A percentile compares a stretch with the other conserved stretches of the same genome.
phyloP scores from a whole-genome alignment of 2,888 invertebrate genomes.

The Nephrotoma guestfalica region DNA sequence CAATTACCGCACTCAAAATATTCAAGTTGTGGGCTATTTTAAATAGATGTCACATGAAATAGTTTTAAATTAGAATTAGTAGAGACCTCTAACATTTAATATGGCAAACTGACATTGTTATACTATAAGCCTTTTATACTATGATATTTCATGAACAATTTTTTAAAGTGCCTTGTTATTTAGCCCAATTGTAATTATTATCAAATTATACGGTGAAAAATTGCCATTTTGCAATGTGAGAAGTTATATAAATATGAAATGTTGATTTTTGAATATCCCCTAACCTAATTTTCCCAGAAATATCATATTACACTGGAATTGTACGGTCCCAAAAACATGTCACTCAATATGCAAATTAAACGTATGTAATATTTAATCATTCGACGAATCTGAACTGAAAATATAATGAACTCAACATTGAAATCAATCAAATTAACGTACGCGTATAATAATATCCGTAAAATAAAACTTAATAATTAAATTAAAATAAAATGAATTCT shows the following conservation, averaged over 20 bases:
- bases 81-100: too few relatives aligned
- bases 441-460: background rate
- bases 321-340: background rate
- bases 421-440: background rate
- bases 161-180: too few relatives aligned
- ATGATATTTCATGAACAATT: too few relatives aligned
- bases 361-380: background rate
- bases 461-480: background rate
- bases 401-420: background rate
- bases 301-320: background rate
- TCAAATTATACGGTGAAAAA: too few relatives aligned
- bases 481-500: background rate
- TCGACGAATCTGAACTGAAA: background rate
- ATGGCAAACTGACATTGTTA: too few relatives aligned
- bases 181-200: too few relatives aligned
- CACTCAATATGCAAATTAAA: background rate
- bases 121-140: too few relatives aligned
- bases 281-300: background rate
- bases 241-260: background rate
- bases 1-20: too few relatives aligned
- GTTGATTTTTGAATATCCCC: background rate
- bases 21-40: too few relatives aligned
- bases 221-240: too few relatives aligned
- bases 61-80: too few relatives aligned
- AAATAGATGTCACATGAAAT: too few relatives aligned